Evolutionary conservation across 2,888 invertebrate genomes (phyloP).

Genomic region (Gerosis bhagava): DNA sequence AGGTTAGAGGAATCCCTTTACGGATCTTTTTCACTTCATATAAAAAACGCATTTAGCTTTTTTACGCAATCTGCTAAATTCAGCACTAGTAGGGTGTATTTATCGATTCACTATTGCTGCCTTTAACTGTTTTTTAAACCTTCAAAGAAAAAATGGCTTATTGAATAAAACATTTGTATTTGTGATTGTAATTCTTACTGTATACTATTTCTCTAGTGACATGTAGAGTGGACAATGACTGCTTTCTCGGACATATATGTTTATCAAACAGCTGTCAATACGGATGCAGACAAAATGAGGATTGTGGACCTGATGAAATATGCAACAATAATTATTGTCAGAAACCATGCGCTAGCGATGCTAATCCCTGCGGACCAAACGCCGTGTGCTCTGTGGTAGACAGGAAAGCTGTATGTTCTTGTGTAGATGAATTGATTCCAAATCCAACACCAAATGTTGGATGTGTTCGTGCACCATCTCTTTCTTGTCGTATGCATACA

Average conservation of each 20-base stretch:
- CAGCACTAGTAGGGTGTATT: no score
- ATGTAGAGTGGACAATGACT: constrained; percentile 95
- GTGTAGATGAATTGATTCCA: constrained; percentile 90
- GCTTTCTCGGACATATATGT: constrained; percentile 95
- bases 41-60: no score
- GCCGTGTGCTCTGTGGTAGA: constrained; percentile 91
- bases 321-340: constrained; percentile 91
- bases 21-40: no score
- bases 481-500: constrained; percentile 88
- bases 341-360: constrained; percentile 86
- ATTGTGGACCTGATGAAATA: constrained; percentile 92
- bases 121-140: no score
- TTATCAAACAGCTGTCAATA: constrained; percentile 92
- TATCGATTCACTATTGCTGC: no score
- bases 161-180: no score
- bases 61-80: no score
- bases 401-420: constrained; percentile 91
- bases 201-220: constrained; percentile 83
- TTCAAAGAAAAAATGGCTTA: no score
- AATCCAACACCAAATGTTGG: constrained; percentile 95
- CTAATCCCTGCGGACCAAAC: constrained; percentile 93
- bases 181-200: not conserved
- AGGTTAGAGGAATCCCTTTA: no score
- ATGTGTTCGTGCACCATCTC: constrained; percentile 91
- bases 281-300: constrained; percentile 93